Percentiles rank a stretch among this genome's conserved stretches.
Conservation (phyloP, 37 sponge, comb jelly and placozoan species). For the Hexactinellida sp. region DNA sequence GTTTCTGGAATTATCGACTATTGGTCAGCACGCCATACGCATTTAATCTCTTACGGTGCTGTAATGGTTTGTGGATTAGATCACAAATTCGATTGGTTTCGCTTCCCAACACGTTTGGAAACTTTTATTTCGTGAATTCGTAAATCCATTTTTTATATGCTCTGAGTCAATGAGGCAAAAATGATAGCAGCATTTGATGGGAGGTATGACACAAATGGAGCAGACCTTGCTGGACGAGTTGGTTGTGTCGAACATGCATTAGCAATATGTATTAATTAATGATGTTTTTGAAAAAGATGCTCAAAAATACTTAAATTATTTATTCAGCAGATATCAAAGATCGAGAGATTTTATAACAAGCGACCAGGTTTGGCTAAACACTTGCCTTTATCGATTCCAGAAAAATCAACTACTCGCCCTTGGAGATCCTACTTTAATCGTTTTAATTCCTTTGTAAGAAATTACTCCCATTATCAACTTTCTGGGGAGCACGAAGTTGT, state of each 20-base stretch:
- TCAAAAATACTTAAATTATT: neutral
- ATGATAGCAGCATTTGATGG: neutral
- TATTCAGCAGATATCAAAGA: constrained; percentile 7
- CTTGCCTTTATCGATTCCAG: constrained; percentile 10
- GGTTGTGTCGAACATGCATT: neutral
- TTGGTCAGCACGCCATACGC: neutral
- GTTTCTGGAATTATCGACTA: constrained; percentile 12
- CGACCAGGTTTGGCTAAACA: constrained; percentile 10
- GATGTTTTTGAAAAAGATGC: constrained; percentile 8
- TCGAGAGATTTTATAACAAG: neutral
- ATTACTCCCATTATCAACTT: constrained; percentile 18
- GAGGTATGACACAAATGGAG: constrained; percentile 13
- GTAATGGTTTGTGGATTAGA: constrained; percentile 17
- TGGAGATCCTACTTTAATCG: neutral
- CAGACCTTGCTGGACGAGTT: neutral
- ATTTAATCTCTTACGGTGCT: neutral
- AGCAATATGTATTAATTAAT: neutral
- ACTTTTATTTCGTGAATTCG: neutral
- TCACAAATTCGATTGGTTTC: constrained; percentile 15
- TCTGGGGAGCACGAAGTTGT: constrained; percentile 5
- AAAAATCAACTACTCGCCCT: neutral
- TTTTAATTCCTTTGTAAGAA: neutral
- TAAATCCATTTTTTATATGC: neutral
- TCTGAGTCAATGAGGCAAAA: constrained; percentile 12
- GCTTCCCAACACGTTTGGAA: neutral